Evolutionary conservation across 1,140 invertebrate species (phyloP).

Genomic region (Cheumatopsyche charites): DNA sequence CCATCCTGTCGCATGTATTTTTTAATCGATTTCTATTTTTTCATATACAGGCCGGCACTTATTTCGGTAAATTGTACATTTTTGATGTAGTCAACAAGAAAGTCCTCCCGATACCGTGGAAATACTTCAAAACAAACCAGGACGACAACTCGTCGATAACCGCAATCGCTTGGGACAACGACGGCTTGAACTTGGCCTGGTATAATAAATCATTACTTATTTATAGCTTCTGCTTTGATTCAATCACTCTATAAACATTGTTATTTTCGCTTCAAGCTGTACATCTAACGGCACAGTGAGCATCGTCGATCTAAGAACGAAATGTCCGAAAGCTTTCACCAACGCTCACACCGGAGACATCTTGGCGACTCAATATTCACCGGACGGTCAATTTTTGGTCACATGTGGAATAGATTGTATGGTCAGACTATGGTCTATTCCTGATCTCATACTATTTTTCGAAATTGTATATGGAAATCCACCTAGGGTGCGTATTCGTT

Average conservation of each 20-base stretch:
- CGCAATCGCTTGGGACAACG: slow-evolving; percentile 34
- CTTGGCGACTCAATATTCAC: slow-evolving; percentile 31
- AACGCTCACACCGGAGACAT: slow-evolving; percentile 35
- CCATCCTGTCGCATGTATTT: not conserved
- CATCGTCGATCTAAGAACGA: not conserved
- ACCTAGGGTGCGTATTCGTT: slow-evolving; percentile 33
- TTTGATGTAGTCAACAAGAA: slow-evolving; percentile 32
- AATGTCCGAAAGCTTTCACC: not conserved
- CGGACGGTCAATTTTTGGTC: slow-evolving; percentile 38
- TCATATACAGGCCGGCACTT: slow-evolving; percentile 36
- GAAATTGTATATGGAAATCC: slow-evolving; percentile 42
- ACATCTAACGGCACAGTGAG: not conserved
- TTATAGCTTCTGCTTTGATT: not conserved
- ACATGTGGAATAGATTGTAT: slow-evolving; percentile 43
- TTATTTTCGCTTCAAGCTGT: slow-evolving; percentile 20
- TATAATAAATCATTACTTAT: slow-evolving; percentile 27
- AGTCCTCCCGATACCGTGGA: slow-evolving; percentile 11
- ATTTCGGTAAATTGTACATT: slow-evolving; percentile 29
- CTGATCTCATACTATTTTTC: slow-evolving; percentile 37
- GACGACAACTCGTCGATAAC: slow-evolving; percentile 32
- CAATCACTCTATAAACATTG: too few relatives aligned
- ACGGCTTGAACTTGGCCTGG: slow-evolving; percentile 36
- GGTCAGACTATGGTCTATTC: slow-evolving; percentile 39
- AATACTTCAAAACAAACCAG: not conserved
- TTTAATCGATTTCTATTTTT: slow-evolving; percentile 4